Evolutionary conservation across 2,888 invertebrate species (phyloP), one percentile per base, ranked within the genome.

Genomic region (Yponomeuta evonymella): DNA sequence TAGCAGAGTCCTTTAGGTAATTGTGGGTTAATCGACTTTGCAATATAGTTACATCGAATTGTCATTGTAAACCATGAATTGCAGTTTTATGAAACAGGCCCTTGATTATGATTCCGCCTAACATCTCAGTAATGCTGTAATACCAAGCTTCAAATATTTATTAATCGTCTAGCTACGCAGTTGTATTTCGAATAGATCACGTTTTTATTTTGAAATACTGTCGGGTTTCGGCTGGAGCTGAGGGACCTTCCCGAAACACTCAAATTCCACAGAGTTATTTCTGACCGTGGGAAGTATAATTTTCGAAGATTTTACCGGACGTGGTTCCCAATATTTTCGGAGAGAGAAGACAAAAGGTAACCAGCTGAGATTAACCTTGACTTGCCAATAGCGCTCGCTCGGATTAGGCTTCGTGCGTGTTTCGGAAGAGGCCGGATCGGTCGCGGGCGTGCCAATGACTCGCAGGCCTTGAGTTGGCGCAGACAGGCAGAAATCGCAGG

Each of bases 391-490:
- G 43, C 43, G 43, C 9, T 43, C 6, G 43, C 43, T 8, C 43
- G 43, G 43, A 43, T 43, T 43, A 43, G 43, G 6, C 5, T 43
- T 43, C 43, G 8, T 58, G 51, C 12, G 36, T 12, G 67, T 43
- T 33, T 67, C 43, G 67, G 67, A 15, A 36, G 67, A 15, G 67
- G 12, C 43, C 30, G 30, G 11, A 33, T 33, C 51, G 51, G 51
- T 58, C 43, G 67, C 67, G 69, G 58, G 51, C 84, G 84, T 85
- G 88, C 81, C 89, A 87, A 83, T 88, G 89, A 88, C 89, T 87
- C 81, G 83, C 77, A 79, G 84, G 84, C 88, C 88, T 89, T 88
- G 88, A 87, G 78, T 77, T 66, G 70, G n/a, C 58, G 70, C 73
- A 73, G 75, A 78, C 76, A 79, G 77, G 82, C 78, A 82, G 79